Base-by-base conservation (phyloP, 2,888 invertebrate species). In the Microplitis manilae region DNA sequence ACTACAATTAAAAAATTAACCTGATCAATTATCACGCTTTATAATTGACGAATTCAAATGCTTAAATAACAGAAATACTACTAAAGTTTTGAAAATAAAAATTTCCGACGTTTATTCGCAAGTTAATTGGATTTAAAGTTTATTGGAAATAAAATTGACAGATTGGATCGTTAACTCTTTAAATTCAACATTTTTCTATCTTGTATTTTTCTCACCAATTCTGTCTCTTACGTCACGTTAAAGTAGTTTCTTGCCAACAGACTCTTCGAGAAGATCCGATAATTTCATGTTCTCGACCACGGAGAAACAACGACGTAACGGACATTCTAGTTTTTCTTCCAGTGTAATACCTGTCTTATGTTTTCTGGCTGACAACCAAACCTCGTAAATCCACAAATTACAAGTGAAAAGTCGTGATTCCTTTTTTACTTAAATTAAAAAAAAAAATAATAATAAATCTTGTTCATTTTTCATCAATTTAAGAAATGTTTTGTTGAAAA, bases 381-480 rank as follows among this genome's bases (percentile, higher is more conserved):
- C 74, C 84, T 84, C 84, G 85, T 86, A 86, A 85, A 85, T 86
- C 84, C 81, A 64, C 78, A 84, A 86, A 86, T 85, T 84, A 86
- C 83, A 81, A 75, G 82, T 80, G 77, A 80, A 85, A 83, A 83
- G 41, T 84, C 78, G 82, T 82, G 83, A 84, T 83, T 83, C 82
- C 77, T 69, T 50, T 64, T 65, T 64, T 39, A 17, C 9, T 74
- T 5, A 8, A 50, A 30, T 30, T 30, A 50, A 50, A 50, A 50
- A 50, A 50, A 13, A 50, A 4, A 13, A 13, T 9, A 50, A 2
- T 50, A 5, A 50, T 13, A 50, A 50, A 50, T 50, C 50, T 50
- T 13, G 13, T 64, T 17, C 59, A 40, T 75, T 75, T 65, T 70
- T 13, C 8, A 59, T 15, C 15, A 40, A 60, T 68, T n/a, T 59